Evolutionary conservation across 2,888 invertebrate species (phyloP).

Genomic region (Loripinus fragilis): DNA sequence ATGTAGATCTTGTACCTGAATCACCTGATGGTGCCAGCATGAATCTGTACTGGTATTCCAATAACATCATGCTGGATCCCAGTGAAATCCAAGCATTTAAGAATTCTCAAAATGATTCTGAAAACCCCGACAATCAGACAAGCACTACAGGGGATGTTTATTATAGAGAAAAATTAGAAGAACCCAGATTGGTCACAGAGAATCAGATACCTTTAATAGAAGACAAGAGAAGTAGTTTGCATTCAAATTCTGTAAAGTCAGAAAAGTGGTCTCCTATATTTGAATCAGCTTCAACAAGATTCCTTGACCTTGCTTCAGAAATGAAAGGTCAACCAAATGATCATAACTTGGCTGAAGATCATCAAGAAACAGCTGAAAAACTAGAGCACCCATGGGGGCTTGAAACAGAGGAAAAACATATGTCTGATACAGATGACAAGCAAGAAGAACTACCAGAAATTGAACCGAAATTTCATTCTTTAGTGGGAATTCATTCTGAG

Average conservation of each 20-base stretch:
- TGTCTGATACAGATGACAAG: not conserved
- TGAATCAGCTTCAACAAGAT: conserved; percentile 55
- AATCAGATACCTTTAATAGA: not conserved
- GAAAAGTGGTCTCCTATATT: conserved; percentile 53
- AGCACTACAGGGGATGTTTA: conserved; percentile 39
- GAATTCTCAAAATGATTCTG: conserved; percentile 23
- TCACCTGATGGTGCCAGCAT: conserved; percentile 29
- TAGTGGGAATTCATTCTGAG: not conserved
- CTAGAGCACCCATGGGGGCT: conserved; percentile 10
- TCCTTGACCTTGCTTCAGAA: conserved; percentile 53
- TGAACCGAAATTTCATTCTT: not conserved
- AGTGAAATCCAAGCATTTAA: conserved; percentile 50
- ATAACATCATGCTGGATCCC: conserved; percentile 43
- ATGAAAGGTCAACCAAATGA: conserved; percentile 50
- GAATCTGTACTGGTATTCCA: conserved; percentile 55
- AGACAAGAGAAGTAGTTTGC: not conserved
- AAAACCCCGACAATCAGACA: not conserved
- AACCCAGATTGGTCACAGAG: not conserved
- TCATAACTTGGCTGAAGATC: not conserved
- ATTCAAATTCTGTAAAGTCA: not conserved
- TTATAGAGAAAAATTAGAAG: conserved; percentile 24
- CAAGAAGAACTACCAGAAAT: not conserved
- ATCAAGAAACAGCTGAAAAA: not conserved
- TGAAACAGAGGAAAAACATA: not conserved
- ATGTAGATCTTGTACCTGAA: conserved; percentile 7